phyloP scores from a whole-genome alignment of 2,888 invertebrate species.

The Tetheella fluctuosa region DNA sequence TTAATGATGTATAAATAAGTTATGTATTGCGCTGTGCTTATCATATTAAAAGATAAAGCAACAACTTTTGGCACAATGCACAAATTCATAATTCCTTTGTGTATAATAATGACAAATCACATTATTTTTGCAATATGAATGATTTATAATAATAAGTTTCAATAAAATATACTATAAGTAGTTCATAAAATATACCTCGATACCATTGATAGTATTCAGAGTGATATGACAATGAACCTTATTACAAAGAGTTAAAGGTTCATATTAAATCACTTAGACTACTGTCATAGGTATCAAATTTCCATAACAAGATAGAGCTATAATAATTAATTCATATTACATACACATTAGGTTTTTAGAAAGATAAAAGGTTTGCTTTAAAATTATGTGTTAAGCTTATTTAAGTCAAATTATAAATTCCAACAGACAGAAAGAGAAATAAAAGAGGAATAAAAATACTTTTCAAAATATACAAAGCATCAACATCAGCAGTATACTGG shows the following conservation, averaged over 20 bases:
- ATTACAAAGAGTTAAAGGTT: too few species aligned
- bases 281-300: conserved; percentile 14
- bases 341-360: too few species aligned
- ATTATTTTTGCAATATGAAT: background rate
- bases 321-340: conserved; percentile 23
- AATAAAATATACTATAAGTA: conserved; percentile 1
- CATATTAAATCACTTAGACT: too few species aligned
- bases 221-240: too few species aligned
- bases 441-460: too few species aligned
- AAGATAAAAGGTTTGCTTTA: too few species aligned
- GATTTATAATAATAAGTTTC: conserved; percentile 14
- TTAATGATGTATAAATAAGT: background rate
- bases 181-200: too few species aligned
- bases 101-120: background rate
- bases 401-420: too few species aligned
- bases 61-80: conserved; percentile 2
- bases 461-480: background rate
- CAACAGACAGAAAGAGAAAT: too few species aligned
- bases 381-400: background rate
- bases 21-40: background rate
- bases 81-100: background rate
- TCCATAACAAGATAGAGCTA: conserved; percentile 32
- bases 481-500: background rate
- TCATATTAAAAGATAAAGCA: background rate
- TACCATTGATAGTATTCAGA: too few species aligned